phyloP scores from a whole-genome alignment of 2,888 invertebrate species.

The Drosophila subquinaria region DNA sequence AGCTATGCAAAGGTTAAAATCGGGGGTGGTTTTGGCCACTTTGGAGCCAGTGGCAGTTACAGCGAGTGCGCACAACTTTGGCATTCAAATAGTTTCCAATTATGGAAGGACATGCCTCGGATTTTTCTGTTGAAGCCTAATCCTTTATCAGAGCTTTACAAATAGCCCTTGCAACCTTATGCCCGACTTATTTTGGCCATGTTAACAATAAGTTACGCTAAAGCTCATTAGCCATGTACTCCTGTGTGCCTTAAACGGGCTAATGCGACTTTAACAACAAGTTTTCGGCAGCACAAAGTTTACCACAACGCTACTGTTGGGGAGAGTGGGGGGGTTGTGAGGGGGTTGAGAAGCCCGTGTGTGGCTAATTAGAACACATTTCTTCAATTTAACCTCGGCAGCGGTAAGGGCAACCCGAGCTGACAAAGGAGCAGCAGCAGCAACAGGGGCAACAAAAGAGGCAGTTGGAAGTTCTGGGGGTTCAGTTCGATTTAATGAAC shows the following conservation, averaged over 20 bases:
- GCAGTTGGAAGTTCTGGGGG: constrained; percentile 7
- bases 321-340: neutral
- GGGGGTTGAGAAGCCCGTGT: constrained; percentile 58
- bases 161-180: constrained; percentile 28
- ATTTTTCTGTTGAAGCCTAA: constrained; percentile 9
- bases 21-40: constrained; percentile 23
- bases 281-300: constrained; percentile 62
- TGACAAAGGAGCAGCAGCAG: constrained; percentile 36
- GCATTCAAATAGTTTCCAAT: constrained; percentile 35
- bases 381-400: constrained; percentile 76
- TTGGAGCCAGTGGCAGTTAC: neutral
- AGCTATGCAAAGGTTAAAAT: neutral
- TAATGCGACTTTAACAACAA: constrained; percentile 79
- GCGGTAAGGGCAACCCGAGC: constrained; percentile 45
- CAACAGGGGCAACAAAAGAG: constrained; percentile 7
- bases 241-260: constrained; percentile 63
- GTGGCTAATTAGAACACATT: constrained; percentile 79
- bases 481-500: constrained; percentile 72
- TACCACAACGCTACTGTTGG: constrained; percentile 10
- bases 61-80: constrained; percentile 39
- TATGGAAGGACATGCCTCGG: constrained; percentile 5
- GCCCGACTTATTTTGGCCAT: constrained; percentile 33
- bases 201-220: constrained; percentile 69
- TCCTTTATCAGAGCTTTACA: constrained; percentile 30
- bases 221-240: constrained; percentile 60